These are phyloP conservation scores for Halictus ligatus DNA, from an alignment of 2,888 invertebrate genomes.

Conservation along the genomic window DNA sequence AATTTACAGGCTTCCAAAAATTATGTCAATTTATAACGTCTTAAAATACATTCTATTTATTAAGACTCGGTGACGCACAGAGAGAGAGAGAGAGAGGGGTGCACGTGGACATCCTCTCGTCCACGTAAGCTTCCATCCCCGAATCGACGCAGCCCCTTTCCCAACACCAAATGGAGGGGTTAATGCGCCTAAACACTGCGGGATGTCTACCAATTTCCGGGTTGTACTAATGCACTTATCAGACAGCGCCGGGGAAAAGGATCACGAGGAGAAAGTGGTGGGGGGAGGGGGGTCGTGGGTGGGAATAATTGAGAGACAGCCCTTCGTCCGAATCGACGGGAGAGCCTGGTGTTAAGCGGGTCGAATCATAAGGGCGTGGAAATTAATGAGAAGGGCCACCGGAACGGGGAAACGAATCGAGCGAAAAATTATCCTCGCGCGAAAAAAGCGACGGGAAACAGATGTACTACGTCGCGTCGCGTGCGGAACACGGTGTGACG, in stretches of 20 bases:
- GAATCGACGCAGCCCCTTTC: conserved; percentile 28
- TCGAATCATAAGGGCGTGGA: conserved; percentile 61
- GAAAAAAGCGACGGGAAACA: conserved; percentile 6
- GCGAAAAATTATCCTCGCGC: conserved; percentile 51
- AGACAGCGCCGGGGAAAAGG: conserved; percentile 49
- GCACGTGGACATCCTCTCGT: conserved; percentile 59
- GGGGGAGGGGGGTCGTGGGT: neutral
- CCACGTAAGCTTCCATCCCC: conserved; percentile 29
- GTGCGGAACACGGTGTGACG: neutral
- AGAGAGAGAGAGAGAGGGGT: conserved; percentile 1
- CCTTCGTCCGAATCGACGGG: conserved; percentile 42
- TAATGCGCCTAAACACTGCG: conserved; percentile 72
- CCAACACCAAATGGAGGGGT: conserved; percentile 60
- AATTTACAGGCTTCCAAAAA: too few species aligned
- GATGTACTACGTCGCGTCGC: neutral
- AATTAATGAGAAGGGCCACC: conserved; percentile 44
- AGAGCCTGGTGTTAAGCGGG: conserved; percentile 42
- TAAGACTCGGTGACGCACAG: neutral
- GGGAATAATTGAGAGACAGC: conserved; percentile 69
- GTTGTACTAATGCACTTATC: conserved; percentile 70
- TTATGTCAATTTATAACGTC: too few species aligned
- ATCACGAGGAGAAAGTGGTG: neutral
- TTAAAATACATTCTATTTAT: too few species aligned
- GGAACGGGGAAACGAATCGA: conserved; percentile 36
- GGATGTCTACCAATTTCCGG: conserved; percentile 76